Percentiles rank a stretch among this genome's conserved stretches.
These are phyloP conservation scores for Gymnothorax javanicus DNA, from an alignment of 2,797 vertebrate genomes.

Conservation along the genomic window DNA sequence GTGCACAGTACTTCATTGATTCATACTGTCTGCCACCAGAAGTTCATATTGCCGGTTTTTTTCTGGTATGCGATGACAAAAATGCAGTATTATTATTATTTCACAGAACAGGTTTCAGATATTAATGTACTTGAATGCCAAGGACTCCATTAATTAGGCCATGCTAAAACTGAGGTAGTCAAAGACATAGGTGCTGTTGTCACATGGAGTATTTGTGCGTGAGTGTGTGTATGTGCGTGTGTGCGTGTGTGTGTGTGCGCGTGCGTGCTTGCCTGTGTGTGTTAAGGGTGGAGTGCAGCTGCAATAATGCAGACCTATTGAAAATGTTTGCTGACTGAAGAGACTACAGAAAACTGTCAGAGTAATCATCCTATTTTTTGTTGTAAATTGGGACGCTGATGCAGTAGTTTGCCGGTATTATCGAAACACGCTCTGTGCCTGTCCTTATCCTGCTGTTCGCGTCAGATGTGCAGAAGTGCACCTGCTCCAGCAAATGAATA, in stretches of 20 bases:
- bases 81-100: neutral
- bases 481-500: neutral
- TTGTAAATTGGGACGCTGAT: neutral
- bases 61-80: neutral
- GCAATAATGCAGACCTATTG: neutral
- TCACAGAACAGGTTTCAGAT: neutral
- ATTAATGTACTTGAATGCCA: neutral
- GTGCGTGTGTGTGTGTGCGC: neutral
- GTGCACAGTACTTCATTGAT: neutral
- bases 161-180: neutral
- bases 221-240: neutral
- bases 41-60: neutral
- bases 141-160: neutral
- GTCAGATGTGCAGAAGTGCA: neutral
- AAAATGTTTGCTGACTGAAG: neutral
- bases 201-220: constrained; percentile 4
- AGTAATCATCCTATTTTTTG: neutral
- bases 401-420: neutral
- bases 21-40: neutral
- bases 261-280: too few species aligned
- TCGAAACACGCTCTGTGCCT: neutral
- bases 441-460: neutral
- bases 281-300: neutral
- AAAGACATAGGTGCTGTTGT: neutral
- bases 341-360: neutral